A percentile compares a stretch with the other conserved stretches of the same genome.
phyloP scores from a whole-genome alignment of 2,113 vertebrate genomes.

The Atractosteus spatula region DNA sequence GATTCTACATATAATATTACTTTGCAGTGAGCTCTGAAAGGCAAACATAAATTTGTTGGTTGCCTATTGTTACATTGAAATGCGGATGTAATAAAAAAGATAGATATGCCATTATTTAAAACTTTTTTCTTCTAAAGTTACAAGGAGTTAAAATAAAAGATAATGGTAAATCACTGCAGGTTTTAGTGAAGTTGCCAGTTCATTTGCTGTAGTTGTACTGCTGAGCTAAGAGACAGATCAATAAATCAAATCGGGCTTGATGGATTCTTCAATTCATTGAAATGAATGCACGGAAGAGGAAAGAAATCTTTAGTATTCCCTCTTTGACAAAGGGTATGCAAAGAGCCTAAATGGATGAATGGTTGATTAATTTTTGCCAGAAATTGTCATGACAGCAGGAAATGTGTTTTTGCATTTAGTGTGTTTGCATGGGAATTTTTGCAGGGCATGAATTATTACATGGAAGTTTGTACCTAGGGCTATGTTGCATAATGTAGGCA shows the following conservation, averaged over 20 bases:
- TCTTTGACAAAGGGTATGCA: conserved; percentile 98
- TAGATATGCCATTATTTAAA: not conserved
- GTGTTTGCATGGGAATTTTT: conserved; percentile 86
- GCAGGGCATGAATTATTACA: conserved; percentile 83
- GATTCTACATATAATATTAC: no score
- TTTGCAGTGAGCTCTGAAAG: no score
- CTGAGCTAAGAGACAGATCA: conserved; percentile 99
- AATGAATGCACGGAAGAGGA: conserved; percentile 83
- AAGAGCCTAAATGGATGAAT: conserved; percentile 99
- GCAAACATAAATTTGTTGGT: no score
- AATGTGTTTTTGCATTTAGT: conserved; percentile 91
- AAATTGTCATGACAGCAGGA: conserved; percentile 97
- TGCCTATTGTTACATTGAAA: not conserved
- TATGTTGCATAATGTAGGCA: conserved; percentile 72
- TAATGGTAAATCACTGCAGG: conserved; percentile 72
- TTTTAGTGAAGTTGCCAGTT: conserved; percentile 88
- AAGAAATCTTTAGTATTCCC: conserved; percentile 91
- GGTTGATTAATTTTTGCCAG: conserved; percentile 99
- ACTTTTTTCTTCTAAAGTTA: conserved; percentile 16
- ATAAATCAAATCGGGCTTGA: conserved; percentile 99
- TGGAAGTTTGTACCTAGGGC: conserved; percentile 87
- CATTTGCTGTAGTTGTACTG: conserved; percentile 98
- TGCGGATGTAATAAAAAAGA: not conserved
- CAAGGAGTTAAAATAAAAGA: conserved; percentile 27
- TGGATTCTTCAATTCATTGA: conserved; percentile 96